Conservation (phyloP, 2,888 invertebrate genomes). For the Tetragonisca angustula region DNA sequence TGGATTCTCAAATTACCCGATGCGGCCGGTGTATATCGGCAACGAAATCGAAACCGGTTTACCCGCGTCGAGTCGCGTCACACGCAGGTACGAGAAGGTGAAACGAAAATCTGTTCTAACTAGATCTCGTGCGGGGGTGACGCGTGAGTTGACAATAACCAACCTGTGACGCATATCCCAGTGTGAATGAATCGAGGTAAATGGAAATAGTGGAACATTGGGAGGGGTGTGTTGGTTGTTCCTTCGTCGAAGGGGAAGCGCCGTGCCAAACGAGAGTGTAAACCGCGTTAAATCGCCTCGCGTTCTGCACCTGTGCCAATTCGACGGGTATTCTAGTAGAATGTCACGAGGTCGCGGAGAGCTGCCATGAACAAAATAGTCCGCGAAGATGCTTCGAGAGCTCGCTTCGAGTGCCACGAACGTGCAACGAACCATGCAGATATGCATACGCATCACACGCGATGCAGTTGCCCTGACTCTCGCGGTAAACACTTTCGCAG, state of each 20-base stretch:
- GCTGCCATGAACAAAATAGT: slow-evolving; percentile 30
- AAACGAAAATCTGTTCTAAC: not conserved
- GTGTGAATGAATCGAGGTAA: slow-evolving; percentile 6
- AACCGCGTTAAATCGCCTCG: slow-evolving; percentile 8
- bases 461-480: not conserved
- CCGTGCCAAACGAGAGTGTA: slow-evolving; percentile 21
- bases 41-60: slow-evolving; percentile 14
- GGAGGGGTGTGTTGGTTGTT: not conserved
- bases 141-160: not conserved
- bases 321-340: slow-evolving; percentile 63
- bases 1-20: not conserved
- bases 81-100: not conserved
- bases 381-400: slow-evolving; percentile 1
- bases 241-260: not conserved
- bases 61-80: not conserved
- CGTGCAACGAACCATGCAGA: too few relatives aligned
- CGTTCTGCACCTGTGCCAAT: slow-evolving; percentile 45
- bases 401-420: not conserved
- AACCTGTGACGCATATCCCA: not conserved
- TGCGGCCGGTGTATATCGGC: not conserved
- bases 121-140: not conserved
- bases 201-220: not conserved
- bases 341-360: slow-evolving; percentile 60
- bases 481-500: not conserved
- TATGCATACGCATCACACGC: not conserved